Evolutionary conservation across 2,113 vertebrate genomes (phyloP).

Genomic region (Pelusios castaneus): DNA sequence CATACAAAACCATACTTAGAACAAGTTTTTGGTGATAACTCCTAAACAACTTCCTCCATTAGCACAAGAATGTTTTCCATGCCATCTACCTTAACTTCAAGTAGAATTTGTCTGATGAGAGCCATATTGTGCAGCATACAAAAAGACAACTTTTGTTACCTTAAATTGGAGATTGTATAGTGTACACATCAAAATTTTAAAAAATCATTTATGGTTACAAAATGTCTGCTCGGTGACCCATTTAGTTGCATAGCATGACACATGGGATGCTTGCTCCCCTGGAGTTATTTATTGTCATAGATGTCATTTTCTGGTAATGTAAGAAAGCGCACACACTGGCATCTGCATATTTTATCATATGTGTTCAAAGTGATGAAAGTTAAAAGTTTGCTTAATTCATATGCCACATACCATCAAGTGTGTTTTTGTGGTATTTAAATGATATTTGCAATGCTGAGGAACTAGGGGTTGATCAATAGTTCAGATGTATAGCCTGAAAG

Average conservation of each 20-base stretch:
- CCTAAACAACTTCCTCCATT: neutral
- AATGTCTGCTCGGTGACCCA: neutral
- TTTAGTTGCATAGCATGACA: neutral
- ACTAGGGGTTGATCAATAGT: neutral
- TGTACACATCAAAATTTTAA: neutral
- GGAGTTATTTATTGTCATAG: neutral
- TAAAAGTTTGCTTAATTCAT: neutral
- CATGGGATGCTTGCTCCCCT: neutral
- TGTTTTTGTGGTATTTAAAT: neutral
- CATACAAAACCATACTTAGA: neutral
- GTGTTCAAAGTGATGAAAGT: neutral
- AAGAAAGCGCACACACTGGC: neutral
- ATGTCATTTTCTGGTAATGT: neutral
- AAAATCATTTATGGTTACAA: too few species aligned
- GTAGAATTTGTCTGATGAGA: neutral
- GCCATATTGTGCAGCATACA: neutral
- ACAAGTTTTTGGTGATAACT: neutral
- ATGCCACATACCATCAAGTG: neutral
- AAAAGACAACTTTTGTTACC: neutral
- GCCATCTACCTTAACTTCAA: neutral
- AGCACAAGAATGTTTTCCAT: neutral
- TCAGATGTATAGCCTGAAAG: neutral
- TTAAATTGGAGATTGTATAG: neutral
- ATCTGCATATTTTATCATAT: neutral
- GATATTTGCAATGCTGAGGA: neutral